A percentile compares a stretch with the other conserved stretches of the same genome.
Conservation (phyloP, 53 echinoderm and acorn worm genomes). For the Echinometra lucunter region DNA sequence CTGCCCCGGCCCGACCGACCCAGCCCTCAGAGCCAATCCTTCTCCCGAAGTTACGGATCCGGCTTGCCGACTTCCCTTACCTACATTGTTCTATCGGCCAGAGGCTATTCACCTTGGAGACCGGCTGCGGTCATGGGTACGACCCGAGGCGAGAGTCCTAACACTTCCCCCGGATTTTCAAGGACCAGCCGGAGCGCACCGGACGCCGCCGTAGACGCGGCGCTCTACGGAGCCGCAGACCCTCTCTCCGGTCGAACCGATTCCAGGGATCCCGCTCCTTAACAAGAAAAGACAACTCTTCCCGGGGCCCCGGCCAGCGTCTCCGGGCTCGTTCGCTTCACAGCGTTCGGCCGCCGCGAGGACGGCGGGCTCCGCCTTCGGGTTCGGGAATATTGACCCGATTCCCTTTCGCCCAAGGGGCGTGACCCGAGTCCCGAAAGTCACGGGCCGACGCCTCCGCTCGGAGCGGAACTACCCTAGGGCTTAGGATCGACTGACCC, state of each 20-base stretch:
- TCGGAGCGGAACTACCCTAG: constrained; percentile 84
- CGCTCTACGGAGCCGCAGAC: constrained; percentile 79
- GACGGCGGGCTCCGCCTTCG: constrained; percentile 63
- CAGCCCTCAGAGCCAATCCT: constrained; percentile 87
- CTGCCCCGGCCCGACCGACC: constrained; percentile 81
- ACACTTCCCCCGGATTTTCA: constrained; percentile 82
- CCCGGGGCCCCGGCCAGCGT: constrained; percentile 91
- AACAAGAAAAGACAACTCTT: constrained; percentile 90
- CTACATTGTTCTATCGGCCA: constrained; percentile 93
- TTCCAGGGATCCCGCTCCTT: constrained; percentile 77
- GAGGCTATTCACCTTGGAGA: constrained; percentile 94
- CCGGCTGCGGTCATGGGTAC: constrained; percentile 90
- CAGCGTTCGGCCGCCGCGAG: constrained; percentile 71
- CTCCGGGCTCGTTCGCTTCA: constrained; percentile 85
- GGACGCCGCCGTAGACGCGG: constrained; percentile 90
- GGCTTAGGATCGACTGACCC: constrained; percentile 82
- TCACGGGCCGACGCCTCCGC: constrained; percentile 73
- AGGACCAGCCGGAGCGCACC: constrained; percentile 83
- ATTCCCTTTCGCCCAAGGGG: constrained; percentile 78
- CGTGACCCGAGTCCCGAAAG: constrained; percentile 63
- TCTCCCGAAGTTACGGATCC: constrained; percentile 92
- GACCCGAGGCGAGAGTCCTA: constrained; percentile 87
- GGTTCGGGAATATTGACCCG: constrained; percentile 88
- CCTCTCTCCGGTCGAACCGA: constrained; percentile 61
- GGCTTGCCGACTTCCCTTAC: constrained; percentile 89